These are phyloP conservation scores for Bufotes viridis DNA, from an alignment of 2,797 vertebrate species.

Conservation along the genomic window DNA sequence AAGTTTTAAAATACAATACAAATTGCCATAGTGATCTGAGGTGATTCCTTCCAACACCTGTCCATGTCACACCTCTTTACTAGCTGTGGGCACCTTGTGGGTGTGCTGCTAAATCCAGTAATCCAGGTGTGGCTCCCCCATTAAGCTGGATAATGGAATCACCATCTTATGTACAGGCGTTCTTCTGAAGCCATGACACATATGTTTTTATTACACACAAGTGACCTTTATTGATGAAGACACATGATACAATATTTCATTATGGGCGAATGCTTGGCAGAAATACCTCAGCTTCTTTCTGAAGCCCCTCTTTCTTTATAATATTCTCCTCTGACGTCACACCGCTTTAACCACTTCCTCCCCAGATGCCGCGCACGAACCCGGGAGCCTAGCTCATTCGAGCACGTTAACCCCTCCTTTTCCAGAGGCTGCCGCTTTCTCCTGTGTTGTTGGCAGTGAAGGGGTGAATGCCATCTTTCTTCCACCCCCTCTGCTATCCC, in stretches of 20 bases:
- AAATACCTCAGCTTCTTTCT: background rate
- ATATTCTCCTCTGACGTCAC: slow-evolving; percentile 9
- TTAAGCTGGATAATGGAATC: background rate
- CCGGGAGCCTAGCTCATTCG: background rate
- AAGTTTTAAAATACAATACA: background rate
- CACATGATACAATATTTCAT: background rate
- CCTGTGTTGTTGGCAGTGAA: slow-evolving; percentile 50
- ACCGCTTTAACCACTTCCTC: slow-evolving; percentile 22
- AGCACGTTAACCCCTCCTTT: background rate
- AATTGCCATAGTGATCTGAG: background rate
- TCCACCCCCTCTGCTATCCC: background rate
- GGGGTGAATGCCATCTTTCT: slow-evolving; percentile 36
- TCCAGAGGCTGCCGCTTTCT: slow-evolving; percentile 24
- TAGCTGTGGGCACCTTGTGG: background rate
- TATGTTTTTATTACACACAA: background rate
- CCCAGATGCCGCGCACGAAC: background rate
- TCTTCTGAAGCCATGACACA: background rate
- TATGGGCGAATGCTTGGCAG: too few species aligned
- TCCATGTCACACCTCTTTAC: background rate
- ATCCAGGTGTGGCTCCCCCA: slow-evolving; percentile 5
- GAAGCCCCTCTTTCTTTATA: slow-evolving; percentile 2
- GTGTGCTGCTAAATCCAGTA: background rate
- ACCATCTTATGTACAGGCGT: background rate
- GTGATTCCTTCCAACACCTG: background rate
- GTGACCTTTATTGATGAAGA: background rate